Evolutionary conservation across 2,888 invertebrate genomes (phyloP).

Genomic region (Lasioglossum malachurum): DNA sequence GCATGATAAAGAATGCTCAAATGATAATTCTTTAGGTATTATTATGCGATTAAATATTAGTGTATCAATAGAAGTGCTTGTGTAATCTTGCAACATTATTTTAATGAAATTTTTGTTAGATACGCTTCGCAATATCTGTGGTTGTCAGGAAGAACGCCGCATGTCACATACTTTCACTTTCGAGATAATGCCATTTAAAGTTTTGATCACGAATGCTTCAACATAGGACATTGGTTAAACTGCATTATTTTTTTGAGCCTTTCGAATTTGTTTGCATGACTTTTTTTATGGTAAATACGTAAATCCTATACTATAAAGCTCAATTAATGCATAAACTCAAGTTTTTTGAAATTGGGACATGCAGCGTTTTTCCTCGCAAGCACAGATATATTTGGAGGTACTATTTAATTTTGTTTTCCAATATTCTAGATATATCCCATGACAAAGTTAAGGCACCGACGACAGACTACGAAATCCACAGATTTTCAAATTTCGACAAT

Average conservation of each 20-base stretch:
- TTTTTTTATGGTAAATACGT: too few relatives aligned
- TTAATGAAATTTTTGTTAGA: neutral
- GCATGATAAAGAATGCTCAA: conserved; percentile 50
- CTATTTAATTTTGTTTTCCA: neutral
- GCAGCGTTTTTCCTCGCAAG: too few relatives aligned
- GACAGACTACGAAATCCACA: neutral
- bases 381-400: neutral
- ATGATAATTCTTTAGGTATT: conserved; percentile 49
- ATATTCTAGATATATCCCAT: conserved; percentile 38
- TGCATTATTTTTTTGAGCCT: too few relatives aligned
- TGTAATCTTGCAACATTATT: neutral
- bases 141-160: too few relatives aligned
- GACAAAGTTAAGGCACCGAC: neutral
- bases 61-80: neutral
- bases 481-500: neutral
- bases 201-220: too few relatives aligned
- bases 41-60: neutral
- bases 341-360: too few relatives aligned
- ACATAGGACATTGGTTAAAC: too few relatives aligned
- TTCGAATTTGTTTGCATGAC: too few relatives aligned
- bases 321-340: too few relatives aligned
- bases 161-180: too few relatives aligned
- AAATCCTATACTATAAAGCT: too few relatives aligned
- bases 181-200: too few relatives aligned
- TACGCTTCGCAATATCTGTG: neutral